Evolutionary conservation across 2,888 invertebrate species (phyloP).

Genomic region (Apomyelois bistriatella): DNA sequence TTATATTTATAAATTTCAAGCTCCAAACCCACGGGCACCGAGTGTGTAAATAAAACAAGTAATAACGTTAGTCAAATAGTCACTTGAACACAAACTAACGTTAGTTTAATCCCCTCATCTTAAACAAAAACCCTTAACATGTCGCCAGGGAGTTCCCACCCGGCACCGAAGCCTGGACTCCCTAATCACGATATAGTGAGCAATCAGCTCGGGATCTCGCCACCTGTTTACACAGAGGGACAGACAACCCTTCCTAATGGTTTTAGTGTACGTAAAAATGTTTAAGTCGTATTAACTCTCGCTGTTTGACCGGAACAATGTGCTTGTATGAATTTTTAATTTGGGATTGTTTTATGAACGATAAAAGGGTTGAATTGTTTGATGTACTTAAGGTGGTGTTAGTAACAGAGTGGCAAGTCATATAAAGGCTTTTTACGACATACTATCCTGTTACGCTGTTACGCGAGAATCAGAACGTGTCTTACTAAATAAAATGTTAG

Average conservation of each 20-base stretch:
- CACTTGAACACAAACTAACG: not conserved
- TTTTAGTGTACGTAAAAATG: slow-evolving; percentile 46
- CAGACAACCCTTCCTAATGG: slow-evolving; percentile 47
- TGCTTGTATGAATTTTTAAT: slow-evolving; percentile 27
- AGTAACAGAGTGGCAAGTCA: not conserved
- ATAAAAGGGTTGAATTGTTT: slow-evolving; percentile 16
- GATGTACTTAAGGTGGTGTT: not conserved
- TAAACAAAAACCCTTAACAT: slow-evolving; percentile 13
- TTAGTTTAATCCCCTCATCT: slow-evolving; percentile 2
- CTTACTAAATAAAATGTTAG: too few species aligned
- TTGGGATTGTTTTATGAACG: slow-evolving; percentile 15
- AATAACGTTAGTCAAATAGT: slow-evolving; percentile 3
- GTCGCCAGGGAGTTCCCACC: not conserved
- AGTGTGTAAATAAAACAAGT: too few species aligned
- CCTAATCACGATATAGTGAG: slow-evolving; percentile 16
- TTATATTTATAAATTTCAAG: too few species aligned
- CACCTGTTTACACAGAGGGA: slow-evolving; percentile 33
- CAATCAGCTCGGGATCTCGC: slow-evolving; percentile 25
- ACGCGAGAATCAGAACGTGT: too few species aligned
- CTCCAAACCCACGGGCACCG: too few species aligned
- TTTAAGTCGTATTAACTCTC: slow-evolving; percentile 31
- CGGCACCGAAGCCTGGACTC: not conserved
- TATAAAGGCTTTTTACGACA: too few species aligned
- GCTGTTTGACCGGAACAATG: slow-evolving; percentile 33
- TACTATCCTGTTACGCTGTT: too few species aligned